Conservation (phyloP, 1,140 invertebrate species). For the Protaetia brevitarsis region DNA sequence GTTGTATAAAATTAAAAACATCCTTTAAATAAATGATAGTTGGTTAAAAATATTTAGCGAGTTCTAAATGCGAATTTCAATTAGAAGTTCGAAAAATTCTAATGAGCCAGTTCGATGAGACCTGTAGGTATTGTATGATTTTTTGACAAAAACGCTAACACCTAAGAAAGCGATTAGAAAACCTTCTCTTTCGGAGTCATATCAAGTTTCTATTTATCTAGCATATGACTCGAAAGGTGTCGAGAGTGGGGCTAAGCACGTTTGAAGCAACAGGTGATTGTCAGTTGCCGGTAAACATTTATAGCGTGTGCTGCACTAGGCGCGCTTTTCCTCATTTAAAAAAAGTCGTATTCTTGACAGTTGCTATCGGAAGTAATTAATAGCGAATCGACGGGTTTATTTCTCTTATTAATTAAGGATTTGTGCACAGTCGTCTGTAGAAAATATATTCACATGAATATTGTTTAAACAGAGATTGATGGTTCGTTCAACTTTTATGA, state of each 20-base stretch:
- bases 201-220: not conserved
- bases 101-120: too few relatives aligned
- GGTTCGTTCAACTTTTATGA: slow-evolving; percentile 9
- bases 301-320: slow-evolving; percentile 15
- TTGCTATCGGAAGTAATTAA: slow-evolving; percentile 11
- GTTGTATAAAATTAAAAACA: too few relatives aligned
- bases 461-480: slow-evolving; percentile 22
- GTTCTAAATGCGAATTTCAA: too few relatives aligned
- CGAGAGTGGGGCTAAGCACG: slow-evolving; percentile 18
- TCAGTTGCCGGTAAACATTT: slow-evolving; percentile 31
- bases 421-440: not conserved
- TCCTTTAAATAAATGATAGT: too few relatives aligned
- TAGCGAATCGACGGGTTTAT: not conserved
- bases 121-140: too few relatives aligned
- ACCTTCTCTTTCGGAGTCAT: too few relatives aligned
- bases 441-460: not conserved
- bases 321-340: slow-evolving; percentile 24
- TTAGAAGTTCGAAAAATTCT: too few relatives aligned
- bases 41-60: too few relatives aligned
- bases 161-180: too few relatives aligned
- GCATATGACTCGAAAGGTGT: slow-evolving; percentile 6
- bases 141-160: too few relatives aligned
- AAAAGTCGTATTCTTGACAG: slow-evolving; percentile 21
- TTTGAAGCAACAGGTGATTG: slow-evolving; percentile 31
- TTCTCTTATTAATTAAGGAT: not conserved